Evolutionary conservation across 2,113 vertebrate species (phyloP).

Genomic region (Octodon degus): DNA sequence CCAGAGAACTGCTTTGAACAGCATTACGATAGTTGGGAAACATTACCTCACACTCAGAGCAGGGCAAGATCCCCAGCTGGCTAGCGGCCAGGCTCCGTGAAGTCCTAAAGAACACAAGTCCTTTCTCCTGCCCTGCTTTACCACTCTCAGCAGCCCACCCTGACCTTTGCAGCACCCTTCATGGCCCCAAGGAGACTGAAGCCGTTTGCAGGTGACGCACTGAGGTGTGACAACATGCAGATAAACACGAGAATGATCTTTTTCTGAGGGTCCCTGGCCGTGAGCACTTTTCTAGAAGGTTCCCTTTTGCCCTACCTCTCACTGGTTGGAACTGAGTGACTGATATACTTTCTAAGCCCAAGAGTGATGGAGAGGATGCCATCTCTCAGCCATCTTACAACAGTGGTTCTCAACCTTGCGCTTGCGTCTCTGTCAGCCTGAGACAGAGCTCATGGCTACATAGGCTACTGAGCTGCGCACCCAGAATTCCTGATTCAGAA

Average conservation of each 20-base stretch:
- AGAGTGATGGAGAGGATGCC: neutral
- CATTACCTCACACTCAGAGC: neutral
- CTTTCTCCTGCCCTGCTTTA: neutral
- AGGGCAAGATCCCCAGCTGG: neutral
- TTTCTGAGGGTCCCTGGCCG: neutral
- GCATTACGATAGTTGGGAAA: conserved; percentile 9
- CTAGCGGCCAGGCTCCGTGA: neutral
- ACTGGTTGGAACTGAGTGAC: neutral
- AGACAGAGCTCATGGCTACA: neutral
- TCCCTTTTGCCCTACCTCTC: neutral
- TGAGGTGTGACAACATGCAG: neutral
- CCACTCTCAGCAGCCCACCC: neutral
- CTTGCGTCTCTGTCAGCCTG: neutral
- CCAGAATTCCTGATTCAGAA: neutral
- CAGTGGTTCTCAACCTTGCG: neutral
- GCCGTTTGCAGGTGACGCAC: neutral
- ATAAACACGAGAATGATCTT: neutral
- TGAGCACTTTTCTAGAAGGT: conserved; percentile 8
- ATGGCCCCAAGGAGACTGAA: neutral
- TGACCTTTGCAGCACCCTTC: neutral
- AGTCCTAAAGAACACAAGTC: neutral
- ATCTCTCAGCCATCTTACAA: neutral
- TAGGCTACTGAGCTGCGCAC: neutral
- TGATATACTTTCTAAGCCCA: neutral
- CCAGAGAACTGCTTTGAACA: neutral